A percentile compares a stretch with the other conserved stretches of the same genome.
Conservation (phyloP, 2,888 invertebrate species). For the Dynastes maya region DNA sequence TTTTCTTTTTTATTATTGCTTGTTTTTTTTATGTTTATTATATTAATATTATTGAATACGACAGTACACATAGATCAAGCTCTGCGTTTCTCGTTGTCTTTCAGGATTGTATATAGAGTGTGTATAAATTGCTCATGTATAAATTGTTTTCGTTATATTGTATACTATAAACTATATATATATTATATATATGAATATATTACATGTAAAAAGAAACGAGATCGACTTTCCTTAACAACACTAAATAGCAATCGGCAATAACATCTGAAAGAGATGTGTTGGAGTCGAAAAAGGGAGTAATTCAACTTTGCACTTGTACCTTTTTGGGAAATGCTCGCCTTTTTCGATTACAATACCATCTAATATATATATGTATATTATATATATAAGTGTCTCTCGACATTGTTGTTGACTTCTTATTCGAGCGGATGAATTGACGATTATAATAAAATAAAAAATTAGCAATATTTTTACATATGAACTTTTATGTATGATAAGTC, state of each 20-base stretch:
- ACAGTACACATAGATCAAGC: slow-evolving; percentile 53
- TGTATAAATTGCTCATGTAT: slow-evolving; percentile 71
- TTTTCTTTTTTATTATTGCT: slow-evolving; percentile 26
- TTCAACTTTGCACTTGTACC: slow-evolving; percentile 37
- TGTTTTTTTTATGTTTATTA: slow-evolving; percentile 33
- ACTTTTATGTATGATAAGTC: slow-evolving; percentile 70
- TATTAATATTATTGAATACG: slow-evolving; percentile 52
- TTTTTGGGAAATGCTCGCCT: slow-evolving; percentile 32
- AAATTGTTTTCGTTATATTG: slow-evolving; percentile 70
- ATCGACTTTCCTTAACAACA: slow-evolving; percentile 44
- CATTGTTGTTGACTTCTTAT: slow-evolving; percentile 58
- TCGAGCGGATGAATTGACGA: slow-evolving; percentile 65
- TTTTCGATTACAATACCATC: slow-evolving; percentile 38
- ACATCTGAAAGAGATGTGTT: slow-evolving; percentile 35
- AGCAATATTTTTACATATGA: slow-evolving; percentile 73
- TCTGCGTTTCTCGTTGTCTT: slow-evolving; percentile 59
- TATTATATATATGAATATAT: slow-evolving; percentile 41
- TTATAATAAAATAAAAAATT: slow-evolving; percentile 64
- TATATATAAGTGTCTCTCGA: slow-evolving; percentile 30
- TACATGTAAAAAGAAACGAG: slow-evolving; percentile 46
- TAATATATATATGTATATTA: slow-evolving; percentile 19
- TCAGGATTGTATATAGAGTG: slow-evolving; percentile 66
- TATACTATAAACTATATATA: slow-evolving; percentile 56
- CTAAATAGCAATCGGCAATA: slow-evolving; percentile 40
- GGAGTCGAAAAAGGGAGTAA: slow-evolving; percentile 24